A percentile compares a stretch with the other conserved stretches of the same genome.
Conservation (phyloP, 2,797 vertebrate genomes). For the Galago senegalensis region DNA sequence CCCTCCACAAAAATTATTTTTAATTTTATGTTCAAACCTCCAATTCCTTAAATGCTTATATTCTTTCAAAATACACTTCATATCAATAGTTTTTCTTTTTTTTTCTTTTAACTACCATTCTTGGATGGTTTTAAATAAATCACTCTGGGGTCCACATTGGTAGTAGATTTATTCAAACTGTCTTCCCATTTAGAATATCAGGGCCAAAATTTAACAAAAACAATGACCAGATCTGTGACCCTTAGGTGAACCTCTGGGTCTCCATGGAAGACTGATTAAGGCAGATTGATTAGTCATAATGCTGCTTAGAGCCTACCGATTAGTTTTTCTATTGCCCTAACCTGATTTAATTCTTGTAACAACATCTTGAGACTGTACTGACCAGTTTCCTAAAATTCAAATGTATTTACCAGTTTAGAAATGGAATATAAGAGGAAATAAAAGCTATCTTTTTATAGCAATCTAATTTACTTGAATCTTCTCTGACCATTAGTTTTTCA, state of each 20-base stretch:
- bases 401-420: constrained; percentile 61
- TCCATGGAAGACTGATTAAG: not conserved
- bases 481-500: not conserved
- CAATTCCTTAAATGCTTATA: not conserved
- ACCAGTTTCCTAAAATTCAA: constrained; percentile 60
- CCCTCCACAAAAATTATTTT: not conserved
- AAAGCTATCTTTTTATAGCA: not conserved
- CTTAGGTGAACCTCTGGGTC: constrained; percentile 49
- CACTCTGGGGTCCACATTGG: not conserved
- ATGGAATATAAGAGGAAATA: not conserved
- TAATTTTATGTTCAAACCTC: constrained; percentile 8
- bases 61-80: constrained; percentile 57
- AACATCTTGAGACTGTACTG: constrained; percentile 54
- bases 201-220: constrained; percentile 10
- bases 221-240: constrained; percentile 68
- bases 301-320: not conserved
- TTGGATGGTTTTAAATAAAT: not conserved
- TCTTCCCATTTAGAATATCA: constrained; percentile 37
- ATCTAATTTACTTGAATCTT: constrained; percentile 51
- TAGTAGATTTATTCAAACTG: not conserved
- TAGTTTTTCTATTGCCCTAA: constrained; percentile 65
- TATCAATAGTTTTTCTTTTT: constrained; percentile 6
- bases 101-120: not conserved
- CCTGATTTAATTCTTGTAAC: constrained; percentile 67
- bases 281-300: constrained; percentile 5